Conservation (phyloP, 1,140 invertebrate genomes). For the Cotesia glomerata region DNA sequence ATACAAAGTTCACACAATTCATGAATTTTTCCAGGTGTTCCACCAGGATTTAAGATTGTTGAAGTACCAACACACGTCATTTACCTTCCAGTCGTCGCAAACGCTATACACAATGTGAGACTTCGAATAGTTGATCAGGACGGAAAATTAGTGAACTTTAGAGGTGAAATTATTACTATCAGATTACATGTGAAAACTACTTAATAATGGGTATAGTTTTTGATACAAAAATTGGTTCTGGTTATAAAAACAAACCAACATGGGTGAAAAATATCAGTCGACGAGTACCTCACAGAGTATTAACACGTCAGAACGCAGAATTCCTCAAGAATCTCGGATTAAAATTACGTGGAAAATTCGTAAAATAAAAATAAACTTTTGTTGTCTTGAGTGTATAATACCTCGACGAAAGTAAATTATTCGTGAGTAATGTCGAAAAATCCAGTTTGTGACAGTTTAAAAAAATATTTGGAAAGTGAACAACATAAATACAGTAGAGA, state of each 20-base stretch:
- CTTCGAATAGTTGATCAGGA: not conserved
- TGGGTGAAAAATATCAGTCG: not conserved
- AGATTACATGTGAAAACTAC: not conserved
- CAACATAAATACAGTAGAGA: too few relatives aligned
- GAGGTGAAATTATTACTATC: not conserved
- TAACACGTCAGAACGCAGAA: not conserved
- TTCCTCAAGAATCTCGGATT: not conserved
- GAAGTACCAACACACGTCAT: not conserved
- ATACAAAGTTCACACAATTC: not conserved
- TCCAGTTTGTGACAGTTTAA: too few relatives aligned
- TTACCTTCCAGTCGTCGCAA: not conserved
- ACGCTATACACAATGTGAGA: not conserved
- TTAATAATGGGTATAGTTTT: not conserved
- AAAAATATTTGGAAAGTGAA: too few relatives aligned
- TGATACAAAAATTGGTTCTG: not conserved
- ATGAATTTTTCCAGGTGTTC: not conserved
- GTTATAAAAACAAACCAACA: not conserved
- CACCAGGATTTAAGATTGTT: not conserved
- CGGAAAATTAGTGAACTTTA: not conserved
- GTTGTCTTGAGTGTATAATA: constrained; percentile 24
- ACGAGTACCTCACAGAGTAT: not conserved
- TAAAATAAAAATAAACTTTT: not conserved
- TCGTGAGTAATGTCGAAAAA: too few relatives aligned
- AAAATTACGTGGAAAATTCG: constrained; percentile 3
- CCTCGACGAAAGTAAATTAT: too few relatives aligned